These are phyloP conservation scores for Ophiothrix spiculata DNA, from an alignment of 35 echinoderm and acorn worm genomes.

Conservation along the genomic window DNA sequence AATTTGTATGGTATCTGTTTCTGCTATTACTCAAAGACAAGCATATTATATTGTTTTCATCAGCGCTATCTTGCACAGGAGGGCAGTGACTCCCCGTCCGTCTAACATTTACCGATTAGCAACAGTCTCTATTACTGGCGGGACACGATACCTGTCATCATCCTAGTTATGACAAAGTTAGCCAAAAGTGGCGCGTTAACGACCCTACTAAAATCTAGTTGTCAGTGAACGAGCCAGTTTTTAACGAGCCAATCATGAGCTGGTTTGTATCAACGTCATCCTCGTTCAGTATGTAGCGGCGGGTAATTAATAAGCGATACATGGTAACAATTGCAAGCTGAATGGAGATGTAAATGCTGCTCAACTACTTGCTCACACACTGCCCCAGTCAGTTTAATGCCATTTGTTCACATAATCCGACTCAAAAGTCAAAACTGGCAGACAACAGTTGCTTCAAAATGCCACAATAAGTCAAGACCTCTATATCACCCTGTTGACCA, in stretches of 20 bases:
- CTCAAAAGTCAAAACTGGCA: not conserved
- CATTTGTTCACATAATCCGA: not conserved
- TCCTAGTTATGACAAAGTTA: not conserved
- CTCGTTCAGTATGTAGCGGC: slow-evolving; percentile 1
- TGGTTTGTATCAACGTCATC: not conserved
- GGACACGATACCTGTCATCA: slow-evolving; percentile 5
- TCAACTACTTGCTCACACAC: not conserved
- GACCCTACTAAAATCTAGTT: not conserved
- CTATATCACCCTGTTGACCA: not conserved
- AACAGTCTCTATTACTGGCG: not conserved
- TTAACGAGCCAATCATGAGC: not conserved
- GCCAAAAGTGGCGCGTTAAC: slow-evolving; percentile 7
- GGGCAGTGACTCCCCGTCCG: slow-evolving; percentile 1
- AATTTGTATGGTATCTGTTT: no score
- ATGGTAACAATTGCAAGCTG: not conserved
- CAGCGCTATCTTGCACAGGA: not conserved
- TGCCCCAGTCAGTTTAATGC: not conserved
- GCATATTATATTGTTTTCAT: not conserved
- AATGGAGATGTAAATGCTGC: not conserved
- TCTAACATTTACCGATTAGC: not conserved
- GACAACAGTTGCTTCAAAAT: slow-evolving; percentile 7
- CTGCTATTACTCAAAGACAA: not conserved
- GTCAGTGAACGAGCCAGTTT: not conserved
- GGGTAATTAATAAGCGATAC: not conserved
- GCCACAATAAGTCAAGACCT: slow-evolving; percentile 11